phyloP scores from a whole-genome alignment of 2,888 invertebrate species.

The Sinodicranocentrus sp. region DNA sequence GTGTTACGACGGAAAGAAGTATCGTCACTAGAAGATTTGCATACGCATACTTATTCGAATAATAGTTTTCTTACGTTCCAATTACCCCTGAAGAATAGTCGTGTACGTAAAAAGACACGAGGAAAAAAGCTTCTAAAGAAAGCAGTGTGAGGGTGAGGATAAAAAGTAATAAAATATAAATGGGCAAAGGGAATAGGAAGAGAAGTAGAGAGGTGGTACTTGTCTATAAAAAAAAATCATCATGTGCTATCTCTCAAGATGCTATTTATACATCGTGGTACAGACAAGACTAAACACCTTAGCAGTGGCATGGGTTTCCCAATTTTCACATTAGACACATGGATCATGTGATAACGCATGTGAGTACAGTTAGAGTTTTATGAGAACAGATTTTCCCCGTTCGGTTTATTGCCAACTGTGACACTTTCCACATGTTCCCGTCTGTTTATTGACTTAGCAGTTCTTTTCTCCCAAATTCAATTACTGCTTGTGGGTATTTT shows the following conservation, averaged over 20 bases:
- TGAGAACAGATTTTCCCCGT: neutral
- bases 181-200: slow-evolving; percentile 4
- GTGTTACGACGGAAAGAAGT: too few relatives aligned
- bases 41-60: too few relatives aligned
- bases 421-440: slow-evolving; percentile 8
- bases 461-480: slow-evolving; percentile 3
- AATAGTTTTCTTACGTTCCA: too few relatives aligned
- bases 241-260: slow-evolving; percentile 12
- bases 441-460: too few relatives aligned
- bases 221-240: slow-evolving; percentile 10
- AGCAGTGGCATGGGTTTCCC: slow-evolving; percentile 19
- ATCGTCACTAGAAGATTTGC: too few relatives aligned
- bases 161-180: slow-evolving; percentile 11
- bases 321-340: neutral
- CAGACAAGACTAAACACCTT: slow-evolving; percentile 31
- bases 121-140: neutral
- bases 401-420: neutral
- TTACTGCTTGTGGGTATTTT: neutral
- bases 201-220: neutral
- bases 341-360: neutral
- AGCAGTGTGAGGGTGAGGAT: neutral
- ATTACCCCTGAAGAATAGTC: too few relatives aligned
- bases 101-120: too few relatives aligned
- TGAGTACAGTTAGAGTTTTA: neutral
- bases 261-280: slow-evolving; percentile 12